Evolutionary conservation across 1,140 invertebrate genomes (phyloP).

Genomic region (Bombus difficillimus): DNA sequence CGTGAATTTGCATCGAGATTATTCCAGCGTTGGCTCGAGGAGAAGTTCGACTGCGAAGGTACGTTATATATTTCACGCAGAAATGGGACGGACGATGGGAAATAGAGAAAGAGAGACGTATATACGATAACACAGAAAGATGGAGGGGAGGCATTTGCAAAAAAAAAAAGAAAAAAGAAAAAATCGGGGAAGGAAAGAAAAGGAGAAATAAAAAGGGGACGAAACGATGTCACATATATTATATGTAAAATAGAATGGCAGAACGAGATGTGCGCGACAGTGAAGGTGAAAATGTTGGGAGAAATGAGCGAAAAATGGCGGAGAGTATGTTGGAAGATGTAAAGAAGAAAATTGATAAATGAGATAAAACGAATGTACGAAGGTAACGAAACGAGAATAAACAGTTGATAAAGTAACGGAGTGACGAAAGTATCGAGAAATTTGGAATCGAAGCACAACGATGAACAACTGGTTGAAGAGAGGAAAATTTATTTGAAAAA

Average conservation of each 20-base stretch:
- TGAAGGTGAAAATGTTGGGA: not conserved
- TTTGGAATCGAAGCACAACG: not conserved
- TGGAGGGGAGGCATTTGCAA: not conserved
- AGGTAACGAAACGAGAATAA: not conserved
- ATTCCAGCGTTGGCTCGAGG: constrained; percentile 1
- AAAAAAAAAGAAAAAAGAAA: no score
- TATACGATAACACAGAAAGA: not conserved
- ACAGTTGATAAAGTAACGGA: not conserved
- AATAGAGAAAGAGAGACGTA: not conserved
- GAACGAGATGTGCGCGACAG: not conserved
- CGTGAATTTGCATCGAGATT: constrained; percentile 37
- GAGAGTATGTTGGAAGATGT: not conserved
- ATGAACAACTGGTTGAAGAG: not conserved
- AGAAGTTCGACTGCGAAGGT: not conserved
- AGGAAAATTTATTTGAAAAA: not conserved
- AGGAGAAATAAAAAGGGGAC: not conserved
- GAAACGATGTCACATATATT: not conserved
- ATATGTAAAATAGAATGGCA: not conserved
- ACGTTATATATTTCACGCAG: not conserved
- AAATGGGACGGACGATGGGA: not conserved
- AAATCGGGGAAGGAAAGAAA: no score
- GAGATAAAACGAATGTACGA: not conserved
- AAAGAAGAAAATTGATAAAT: not conserved
- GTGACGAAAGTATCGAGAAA: not conserved
- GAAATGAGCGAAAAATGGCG: not conserved